Percentiles rank a stretch among this genome's conserved stretches.
Conservation (phyloP, 2,888 invertebrate species). For the Anoplius nigerrimus region DNA sequence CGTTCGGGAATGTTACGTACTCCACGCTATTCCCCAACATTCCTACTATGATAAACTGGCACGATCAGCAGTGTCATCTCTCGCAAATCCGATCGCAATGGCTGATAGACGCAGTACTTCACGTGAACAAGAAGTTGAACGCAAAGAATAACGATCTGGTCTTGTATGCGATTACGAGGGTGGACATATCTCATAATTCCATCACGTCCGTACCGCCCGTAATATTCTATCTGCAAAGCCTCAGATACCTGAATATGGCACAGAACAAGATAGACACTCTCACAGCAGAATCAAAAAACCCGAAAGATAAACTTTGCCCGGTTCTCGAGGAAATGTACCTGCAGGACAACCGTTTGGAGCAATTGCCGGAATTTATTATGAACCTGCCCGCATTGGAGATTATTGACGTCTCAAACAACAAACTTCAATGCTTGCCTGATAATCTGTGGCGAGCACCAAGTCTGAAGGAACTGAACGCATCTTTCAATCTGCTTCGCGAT, state of each 20-base stretch:
- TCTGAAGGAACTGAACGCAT: constrained; percentile 90
- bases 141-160: constrained; percentile 83
- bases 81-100: constrained; percentile 87
- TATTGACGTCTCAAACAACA: constrained; percentile 96
- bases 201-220: constrained; percentile 87
- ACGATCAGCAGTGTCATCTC: constrained; percentile 84
- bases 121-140: constrained; percentile 87
- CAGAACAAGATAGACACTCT: constrained; percentile 91
- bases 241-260: constrained; percentile 89
- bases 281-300: constrained; percentile 75
- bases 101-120: constrained; percentile 89
- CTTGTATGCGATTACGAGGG: constrained; percentile 92
- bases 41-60: constrained; percentile 95
- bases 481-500: constrained; percentile 90
- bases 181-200: constrained; percentile 94
- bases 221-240: constrained; percentile 89
- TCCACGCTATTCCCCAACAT: constrained; percentile 88
- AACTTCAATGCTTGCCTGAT: constrained; percentile 87
- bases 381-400: constrained; percentile 85
- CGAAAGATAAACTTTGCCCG: constrained; percentile 82
- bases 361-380: constrained; percentile 89
- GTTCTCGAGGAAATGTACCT: constrained; percentile 92
- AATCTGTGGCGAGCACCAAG: constrained; percentile 91
- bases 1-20: constrained; percentile 81
- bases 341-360: constrained; percentile 91